Evolutionary conservation across 2,888 invertebrate genomes (phyloP), one percentile per base, ranked within the genome.

Genomic region (Lepidocyrtoides sp.): DNA sequence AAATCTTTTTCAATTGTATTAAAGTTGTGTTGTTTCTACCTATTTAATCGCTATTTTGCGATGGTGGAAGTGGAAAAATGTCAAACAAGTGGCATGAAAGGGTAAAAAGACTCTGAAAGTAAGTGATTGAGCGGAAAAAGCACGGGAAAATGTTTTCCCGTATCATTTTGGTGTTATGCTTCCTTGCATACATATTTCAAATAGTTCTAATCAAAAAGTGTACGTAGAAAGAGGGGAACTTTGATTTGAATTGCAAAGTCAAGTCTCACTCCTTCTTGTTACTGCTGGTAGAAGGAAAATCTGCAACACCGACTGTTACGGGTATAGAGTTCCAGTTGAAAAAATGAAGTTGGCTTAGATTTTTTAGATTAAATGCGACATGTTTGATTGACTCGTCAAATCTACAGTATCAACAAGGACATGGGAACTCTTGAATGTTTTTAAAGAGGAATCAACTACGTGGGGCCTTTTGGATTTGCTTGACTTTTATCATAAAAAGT

Each of bases 181-280:
- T 66, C 17, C 26, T 29, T 77, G 8, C 54, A 60, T 20, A 63
- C 75, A 86, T n/a, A n/a, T 63, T 66, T 44, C 26, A 86, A 48
- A 75, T 75, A n/a, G 63, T 66, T 44, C 26, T 75, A 48, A 75
- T 75, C 29, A 12, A 60, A 17, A 41, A 41, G 60, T 57, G 17
- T 29, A 48, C 8, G 72, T 0, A 72, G 57, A 23, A n/a, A 57
- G 36, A 20, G 20, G 8, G 3, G 17, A 32, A 66, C 60, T 79
- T 79, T 88, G 82, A 89, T 89, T 89, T 89, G 72, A 89, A 89
- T 89, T 89, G 81, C 69, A 72, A 89, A 89, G 81, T 89, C 89
- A 77, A 77, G 54, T 77, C 36, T 60, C 23, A 81, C 36, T 41
- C 36, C 2, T 57, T 60, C 36, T 81, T 20, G 36, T 54, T 77